Percentiles rank a stretch among this genome's conserved stretches.
Evolutionary conservation across 2,888 invertebrate genomes (phyloP).

Genomic region (Cacoxenus indagator): DNA sequence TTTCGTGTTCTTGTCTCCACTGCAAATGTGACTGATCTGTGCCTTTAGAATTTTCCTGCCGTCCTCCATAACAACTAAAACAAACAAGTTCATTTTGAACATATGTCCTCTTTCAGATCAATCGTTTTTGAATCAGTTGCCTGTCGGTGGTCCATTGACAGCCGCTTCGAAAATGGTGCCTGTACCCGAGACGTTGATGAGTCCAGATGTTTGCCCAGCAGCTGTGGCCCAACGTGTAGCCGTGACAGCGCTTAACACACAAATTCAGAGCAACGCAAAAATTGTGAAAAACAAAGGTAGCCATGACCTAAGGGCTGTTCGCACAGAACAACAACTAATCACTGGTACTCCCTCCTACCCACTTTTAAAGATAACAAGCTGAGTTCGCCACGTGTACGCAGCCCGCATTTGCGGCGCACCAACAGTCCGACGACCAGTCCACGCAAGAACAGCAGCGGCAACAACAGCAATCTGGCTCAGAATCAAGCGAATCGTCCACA

Average conservation of each 20-base stretch:
- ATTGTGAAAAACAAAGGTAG: conserved; percentile 68
- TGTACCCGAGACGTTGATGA: conserved; percentile 89
- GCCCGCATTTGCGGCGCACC: conserved; percentile 64
- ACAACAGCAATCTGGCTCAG: conserved; percentile 19
- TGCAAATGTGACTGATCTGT: background rate
- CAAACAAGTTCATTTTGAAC: background rate
- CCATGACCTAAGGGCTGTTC: background rate
- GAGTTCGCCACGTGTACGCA: conserved; percentile 68
- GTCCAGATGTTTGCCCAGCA: conserved; percentile 76
- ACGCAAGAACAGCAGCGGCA: conserved; percentile 56
- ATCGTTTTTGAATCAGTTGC: conserved; percentile 47
- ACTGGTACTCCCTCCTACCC: background rate
- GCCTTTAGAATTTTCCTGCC: too few relatives aligned
- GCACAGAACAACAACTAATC: too few relatives aligned
- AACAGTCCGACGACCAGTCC: conserved; percentile 68
- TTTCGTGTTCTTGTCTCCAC: background rate
- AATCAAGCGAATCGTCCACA: conserved; percentile 26
- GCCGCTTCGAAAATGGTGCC: conserved; percentile 90
- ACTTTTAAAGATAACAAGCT: conserved; percentile 64
- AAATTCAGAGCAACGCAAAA: conserved; percentile 64
- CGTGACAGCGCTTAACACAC: conserved; percentile 62
- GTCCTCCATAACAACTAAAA: background rate
- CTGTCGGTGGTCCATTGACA: conserved; percentile 75
- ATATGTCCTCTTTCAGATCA: conserved; percentile 56
- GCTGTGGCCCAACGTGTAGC: conserved; percentile 65